phyloP scores from a whole-genome alignment of 2,888 invertebrate species.

The Gnatocerus cornutus region DNA sequence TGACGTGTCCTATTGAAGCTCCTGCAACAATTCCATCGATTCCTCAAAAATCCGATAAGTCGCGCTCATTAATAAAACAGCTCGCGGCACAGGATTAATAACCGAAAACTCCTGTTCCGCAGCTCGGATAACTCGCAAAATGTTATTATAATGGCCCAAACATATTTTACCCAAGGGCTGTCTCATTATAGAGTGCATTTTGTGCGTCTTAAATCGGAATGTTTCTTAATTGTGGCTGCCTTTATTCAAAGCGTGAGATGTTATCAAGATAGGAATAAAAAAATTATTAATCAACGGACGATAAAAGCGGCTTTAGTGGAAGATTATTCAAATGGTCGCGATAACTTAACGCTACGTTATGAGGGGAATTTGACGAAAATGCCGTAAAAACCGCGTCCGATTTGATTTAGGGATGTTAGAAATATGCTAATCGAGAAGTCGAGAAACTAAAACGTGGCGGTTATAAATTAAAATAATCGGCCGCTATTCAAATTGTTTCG shows the following conservation, averaged over 20 bases:
- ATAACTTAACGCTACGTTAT: conserved; percentile 30
- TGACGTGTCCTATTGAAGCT: too few species aligned
- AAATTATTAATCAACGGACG: conserved; percentile 27
- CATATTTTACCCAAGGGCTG: conserved; percentile 53
- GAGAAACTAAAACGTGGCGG: conserved; percentile 25
- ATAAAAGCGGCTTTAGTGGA: conserved; percentile 22
- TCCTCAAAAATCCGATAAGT: conserved; percentile 51
- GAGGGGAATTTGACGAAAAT: conserved; percentile 36
- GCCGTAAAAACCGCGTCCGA: conserved; percentile 25
- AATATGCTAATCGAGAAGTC: conserved; percentile 36
- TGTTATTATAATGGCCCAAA: conserved; percentile 55
- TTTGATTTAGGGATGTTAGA: conserved; percentile 43
- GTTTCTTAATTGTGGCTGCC: conserved; percentile 31
- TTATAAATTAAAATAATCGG: conserved; percentile 43
- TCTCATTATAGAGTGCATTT: conserved; percentile 51
- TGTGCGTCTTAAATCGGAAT: conserved; percentile 20
- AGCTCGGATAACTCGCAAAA: conserved; percentile 55
- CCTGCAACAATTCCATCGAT: conserved; percentile 5
- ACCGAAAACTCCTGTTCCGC: conserved; percentile 56
- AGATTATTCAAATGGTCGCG: conserved; percentile 22
- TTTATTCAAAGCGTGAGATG: conserved; percentile 29
- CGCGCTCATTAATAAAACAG: conserved; percentile 59
- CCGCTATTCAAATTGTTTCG: conserved; percentile 40
- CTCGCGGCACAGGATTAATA: conserved; percentile 57
- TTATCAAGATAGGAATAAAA: conserved; percentile 24